Evolutionary conservation across 2,797 vertebrate genomes (phyloP), one percentile per base, ranked within the genome.

Genomic region (Somateria mollissima): DNA sequence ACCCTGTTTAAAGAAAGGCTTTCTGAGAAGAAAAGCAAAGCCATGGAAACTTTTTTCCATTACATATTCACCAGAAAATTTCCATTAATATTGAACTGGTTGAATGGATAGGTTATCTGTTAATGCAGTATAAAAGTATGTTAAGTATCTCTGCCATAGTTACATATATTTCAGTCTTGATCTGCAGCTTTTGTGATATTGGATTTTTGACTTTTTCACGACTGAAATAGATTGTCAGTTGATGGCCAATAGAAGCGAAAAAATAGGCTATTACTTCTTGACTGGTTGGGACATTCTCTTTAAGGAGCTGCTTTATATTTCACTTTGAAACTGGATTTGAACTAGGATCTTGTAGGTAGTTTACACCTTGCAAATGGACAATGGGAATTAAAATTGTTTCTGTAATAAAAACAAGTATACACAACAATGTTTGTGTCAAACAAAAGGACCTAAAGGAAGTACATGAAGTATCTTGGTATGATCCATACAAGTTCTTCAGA

Each of bases 11-110:
- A 17, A n/a, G 54, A 86, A 86, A 79, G 54, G 22, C 1, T 1
- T 88, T 91, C 49, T 83, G 32, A 71, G 84, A 82, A 70, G 47
- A 76, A 93, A 85, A 82, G 41, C 39, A 87, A 82, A 92, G 87
- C 12, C 8, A 15, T 10, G 10, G 32, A 67, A 65, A 16, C 65
- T 43, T 51, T 66, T 66, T 91, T 76, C 54, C 53, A 60, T 71
- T 51, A 80, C 61, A 17, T 65, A 57, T 84, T 91, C 54, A 84
- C 7, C 0, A 0, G 54, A 17, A n/a, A 86, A 87, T 89, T 75
- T 75, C 71, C 45, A 56, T 77, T 37, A 66, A 24, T 74, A 62
- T 62, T 79, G 36, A 85, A 75, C 62, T 28, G 13, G 58, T 58
- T 41, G 30, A 86, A 65, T 57, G 18, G 37, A 47, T 37, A 72